A percentile compares a stretch with the other conserved stretches of the same genome.
Evolutionary conservation across 2,797 vertebrate species (phyloP).

Genomic region (Bucorvus abyssinicus): DNA sequence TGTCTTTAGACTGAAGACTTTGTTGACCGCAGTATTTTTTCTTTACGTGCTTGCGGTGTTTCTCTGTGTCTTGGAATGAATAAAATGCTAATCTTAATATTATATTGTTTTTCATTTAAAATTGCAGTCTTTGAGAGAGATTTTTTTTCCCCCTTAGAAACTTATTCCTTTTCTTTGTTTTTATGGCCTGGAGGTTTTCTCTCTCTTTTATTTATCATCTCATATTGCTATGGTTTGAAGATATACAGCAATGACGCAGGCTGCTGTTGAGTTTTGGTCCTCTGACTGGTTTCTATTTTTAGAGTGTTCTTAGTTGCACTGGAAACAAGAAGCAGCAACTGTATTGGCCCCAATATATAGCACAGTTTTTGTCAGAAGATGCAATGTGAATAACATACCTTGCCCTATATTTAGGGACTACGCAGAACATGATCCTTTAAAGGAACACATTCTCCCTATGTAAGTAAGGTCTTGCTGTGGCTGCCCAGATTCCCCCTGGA

Average conservation of each 20-base stretch:
- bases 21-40: neutral
- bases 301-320: neutral
- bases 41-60: neutral
- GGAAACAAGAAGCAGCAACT: constrained; percentile 1
- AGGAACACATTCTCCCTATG: neutral
- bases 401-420: neutral
- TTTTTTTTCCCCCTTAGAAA: neutral
- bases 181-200: constrained; percentile 31
- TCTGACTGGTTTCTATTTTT: constrained; percentile 58
- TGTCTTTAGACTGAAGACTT: neutral
- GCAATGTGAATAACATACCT: neutral
- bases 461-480: neutral
- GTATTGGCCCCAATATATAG: neutral
- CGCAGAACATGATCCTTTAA: neutral
- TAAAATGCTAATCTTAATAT: neutral
- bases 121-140: neutral
- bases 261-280: constrained; percentile 18
- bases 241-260: constrained; percentile 15
- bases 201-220: constrained; percentile 44
- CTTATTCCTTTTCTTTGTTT: constrained; percentile 4
- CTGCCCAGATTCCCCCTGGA: neutral
- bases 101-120: constrained; percentile 39
- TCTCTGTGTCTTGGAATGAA: neutral
- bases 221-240: constrained; percentile 44
- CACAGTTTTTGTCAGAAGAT: neutral